phyloP scores from a whole-genome alignment of 2,797 vertebrate genomes.

The Melanotaenia trifasciata region DNA sequence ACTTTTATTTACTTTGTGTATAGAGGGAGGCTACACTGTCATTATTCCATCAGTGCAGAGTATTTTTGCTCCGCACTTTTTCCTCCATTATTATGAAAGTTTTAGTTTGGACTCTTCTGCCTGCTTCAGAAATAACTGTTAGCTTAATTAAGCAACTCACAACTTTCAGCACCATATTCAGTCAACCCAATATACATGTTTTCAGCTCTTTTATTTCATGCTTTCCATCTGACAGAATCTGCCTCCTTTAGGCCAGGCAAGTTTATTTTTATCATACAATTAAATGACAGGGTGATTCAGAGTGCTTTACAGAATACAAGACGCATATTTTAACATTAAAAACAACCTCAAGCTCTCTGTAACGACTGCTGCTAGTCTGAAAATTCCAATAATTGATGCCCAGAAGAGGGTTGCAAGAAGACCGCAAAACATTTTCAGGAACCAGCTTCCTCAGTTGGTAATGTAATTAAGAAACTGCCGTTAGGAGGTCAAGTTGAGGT shows the following conservation, averaged over 20 bases:
- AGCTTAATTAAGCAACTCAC: conserved; percentile 18
- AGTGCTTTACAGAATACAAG: too few relatives aligned
- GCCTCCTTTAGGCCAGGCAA: not conserved
- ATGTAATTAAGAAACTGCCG: not conserved
- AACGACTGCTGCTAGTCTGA: conserved; percentile 3
- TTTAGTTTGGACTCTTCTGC: conserved; percentile 4
- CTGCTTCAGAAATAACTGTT: conserved; percentile 35
- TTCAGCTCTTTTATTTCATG: conserved; percentile 7
- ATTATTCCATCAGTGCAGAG: not conserved
- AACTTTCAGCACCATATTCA: conserved; percentile 29
- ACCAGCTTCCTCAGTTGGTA: not conserved
- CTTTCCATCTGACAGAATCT: not conserved
- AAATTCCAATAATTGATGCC: not conserved
- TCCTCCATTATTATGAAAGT: conserved; percentile 16
- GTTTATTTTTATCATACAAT: too few relatives aligned
- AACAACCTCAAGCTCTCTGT: not conserved
- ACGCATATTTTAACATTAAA: too few relatives aligned
- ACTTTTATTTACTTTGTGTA: too few relatives aligned
- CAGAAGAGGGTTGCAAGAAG: not conserved
- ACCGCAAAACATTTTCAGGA: not conserved
- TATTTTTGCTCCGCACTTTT: not conserved
- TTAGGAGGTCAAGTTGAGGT: not conserved
- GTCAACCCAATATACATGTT: conserved; percentile 42
- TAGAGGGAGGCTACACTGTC: not conserved
- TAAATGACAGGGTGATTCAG: too few relatives aligned